Evolutionary conservation across 2,888 invertebrate species (phyloP).

Genomic region (Marronus borbonicus): DNA sequence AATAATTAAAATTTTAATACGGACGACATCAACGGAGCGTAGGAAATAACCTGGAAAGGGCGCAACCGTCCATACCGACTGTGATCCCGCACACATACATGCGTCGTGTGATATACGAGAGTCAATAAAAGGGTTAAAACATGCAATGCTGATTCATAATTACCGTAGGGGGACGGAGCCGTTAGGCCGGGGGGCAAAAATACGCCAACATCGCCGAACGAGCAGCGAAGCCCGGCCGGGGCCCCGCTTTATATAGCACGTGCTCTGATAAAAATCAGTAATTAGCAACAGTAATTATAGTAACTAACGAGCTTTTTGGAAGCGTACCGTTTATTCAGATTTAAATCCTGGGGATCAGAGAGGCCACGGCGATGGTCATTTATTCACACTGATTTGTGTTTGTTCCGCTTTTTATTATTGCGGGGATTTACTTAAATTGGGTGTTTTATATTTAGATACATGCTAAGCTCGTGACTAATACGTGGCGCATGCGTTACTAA

Average conservation of each 20-base stretch:
- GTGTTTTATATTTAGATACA: constrained; percentile 51
- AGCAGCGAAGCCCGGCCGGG: constrained; percentile 50
- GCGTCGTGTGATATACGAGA: constrained; percentile 65
- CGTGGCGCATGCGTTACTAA: not conserved
- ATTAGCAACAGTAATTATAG: constrained; percentile 71
- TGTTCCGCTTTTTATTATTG: constrained; percentile 52
- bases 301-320: constrained; percentile 69
- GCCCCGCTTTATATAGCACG: constrained; percentile 66
- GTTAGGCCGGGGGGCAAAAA: constrained; percentile 55
- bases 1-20: constrained; percentile 60
- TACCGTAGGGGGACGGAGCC: constrained; percentile 54
- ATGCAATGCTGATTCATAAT: constrained; percentile 69
- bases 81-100: constrained; percentile 3
- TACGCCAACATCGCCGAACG: constrained; percentile 45
- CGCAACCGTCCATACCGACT: constrained; percentile 12
- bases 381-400: constrained; percentile 66
- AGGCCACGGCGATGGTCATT: constrained; percentile 65
- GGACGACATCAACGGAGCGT: constrained; percentile 30
- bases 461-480: constrained; percentile 16
- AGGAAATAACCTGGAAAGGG: constrained; percentile 8
- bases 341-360: constrained; percentile 62
- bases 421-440: constrained; percentile 53
- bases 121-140: constrained; percentile 69
- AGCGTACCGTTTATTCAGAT: constrained; percentile 54
- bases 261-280: constrained; percentile 71